phyloP scores from a whole-genome alignment of 2,797 vertebrate species.

The Argyrosomus regius region DNA sequence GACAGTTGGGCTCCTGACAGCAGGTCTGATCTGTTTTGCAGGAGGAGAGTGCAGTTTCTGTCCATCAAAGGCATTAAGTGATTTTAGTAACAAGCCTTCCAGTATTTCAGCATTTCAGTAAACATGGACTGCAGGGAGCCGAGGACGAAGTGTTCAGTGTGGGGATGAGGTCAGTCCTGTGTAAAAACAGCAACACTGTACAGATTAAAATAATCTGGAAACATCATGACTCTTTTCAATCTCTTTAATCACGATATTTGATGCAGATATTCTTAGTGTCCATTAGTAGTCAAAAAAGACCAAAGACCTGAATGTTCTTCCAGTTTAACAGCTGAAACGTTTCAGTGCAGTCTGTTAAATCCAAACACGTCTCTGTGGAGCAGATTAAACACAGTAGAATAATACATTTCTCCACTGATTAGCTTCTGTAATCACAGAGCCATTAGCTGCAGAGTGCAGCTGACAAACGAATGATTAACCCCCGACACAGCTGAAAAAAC shows the following conservation, averaged over 20 bases:
- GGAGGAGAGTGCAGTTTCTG: not conserved
- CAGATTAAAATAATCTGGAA: not conserved
- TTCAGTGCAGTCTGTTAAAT: not conserved
- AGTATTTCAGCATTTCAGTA: not conserved
- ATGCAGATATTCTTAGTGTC: too few species aligned
- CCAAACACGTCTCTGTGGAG: not conserved
- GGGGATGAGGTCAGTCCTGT: too few species aligned
- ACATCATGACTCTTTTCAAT: not conserved
- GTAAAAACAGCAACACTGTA: not conserved
- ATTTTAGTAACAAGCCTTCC: constrained; percentile 24
- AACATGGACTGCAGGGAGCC: constrained; percentile 8
- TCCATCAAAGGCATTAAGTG: constrained; percentile 19
- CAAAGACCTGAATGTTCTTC: too few species aligned
- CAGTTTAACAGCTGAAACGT: constrained; percentile 6
- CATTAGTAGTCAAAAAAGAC: too few species aligned
- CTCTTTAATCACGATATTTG: too few species aligned
- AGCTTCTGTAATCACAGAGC: constrained; percentile 14
- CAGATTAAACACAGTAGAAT: not conserved
- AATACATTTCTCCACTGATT: not conserved
- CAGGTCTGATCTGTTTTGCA: not conserved
- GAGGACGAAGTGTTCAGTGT: too few species aligned
- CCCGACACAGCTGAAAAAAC: constrained; percentile 1
- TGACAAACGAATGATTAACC: not conserved
- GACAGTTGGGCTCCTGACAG: not conserved
- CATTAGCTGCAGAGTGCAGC: constrained; percentile 2